Percentiles rank a stretch among this genome's conserved stretches.
These are phyloP conservation scores for Sardina pilchardus DNA, from an alignment of 2,113 vertebrate species.

Conservation along the genomic window DNA sequence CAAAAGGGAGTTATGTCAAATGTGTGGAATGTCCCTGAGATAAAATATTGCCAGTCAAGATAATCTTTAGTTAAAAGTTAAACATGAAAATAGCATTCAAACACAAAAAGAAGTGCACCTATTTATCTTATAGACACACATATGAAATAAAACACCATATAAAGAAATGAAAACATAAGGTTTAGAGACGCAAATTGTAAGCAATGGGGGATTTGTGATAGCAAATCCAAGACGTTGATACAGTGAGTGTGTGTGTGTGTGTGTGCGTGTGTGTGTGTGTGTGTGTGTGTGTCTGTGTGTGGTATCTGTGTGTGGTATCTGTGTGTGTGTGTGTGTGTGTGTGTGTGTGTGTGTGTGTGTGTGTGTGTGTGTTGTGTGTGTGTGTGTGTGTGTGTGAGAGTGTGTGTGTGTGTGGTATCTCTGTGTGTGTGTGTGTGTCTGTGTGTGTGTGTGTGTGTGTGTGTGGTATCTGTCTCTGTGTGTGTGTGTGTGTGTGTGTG, in stretches of 20 bases:
- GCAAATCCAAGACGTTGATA: no score
- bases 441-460: not conserved
- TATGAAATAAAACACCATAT: no score
- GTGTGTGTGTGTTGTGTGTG: not conserved
- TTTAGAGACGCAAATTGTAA: no score
- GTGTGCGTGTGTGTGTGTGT: not conserved
- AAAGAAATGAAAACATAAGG: no score
- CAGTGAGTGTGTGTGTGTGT: not conserved
- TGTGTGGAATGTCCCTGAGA: not conserved
- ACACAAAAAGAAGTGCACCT: not conserved
- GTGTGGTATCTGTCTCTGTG: no score
- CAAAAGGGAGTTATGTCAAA: conserved; percentile 2
- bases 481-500: not conserved
- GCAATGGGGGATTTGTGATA: no score
- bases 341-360: not conserved
- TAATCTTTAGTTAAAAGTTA: not conserved
- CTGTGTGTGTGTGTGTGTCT: not conserved
- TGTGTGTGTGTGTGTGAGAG: not conserved
- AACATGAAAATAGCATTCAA: not conserved
- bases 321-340: not conserved
- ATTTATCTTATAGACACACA: not conserved
- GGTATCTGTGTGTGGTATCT: no score
- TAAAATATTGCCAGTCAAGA: conserved; percentile 2
- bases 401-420: not conserved
- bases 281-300: not conserved